phyloP scores from a whole-genome alignment of 2,113 vertebrate genomes.

The Lepisosteus oculatus region DNA sequence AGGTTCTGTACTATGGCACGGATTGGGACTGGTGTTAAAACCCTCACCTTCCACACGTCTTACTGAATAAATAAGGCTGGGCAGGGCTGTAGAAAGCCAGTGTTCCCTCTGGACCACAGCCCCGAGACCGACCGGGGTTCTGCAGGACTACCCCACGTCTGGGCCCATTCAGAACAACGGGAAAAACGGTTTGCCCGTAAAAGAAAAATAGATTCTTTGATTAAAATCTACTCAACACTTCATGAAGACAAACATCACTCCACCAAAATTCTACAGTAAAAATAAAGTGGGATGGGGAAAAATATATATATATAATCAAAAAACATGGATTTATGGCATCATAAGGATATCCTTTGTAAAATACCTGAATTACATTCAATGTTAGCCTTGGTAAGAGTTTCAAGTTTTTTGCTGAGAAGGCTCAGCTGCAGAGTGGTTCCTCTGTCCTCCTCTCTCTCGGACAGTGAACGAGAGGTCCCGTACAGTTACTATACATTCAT shows the following conservation, averaged over 20 bases:
- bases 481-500: constrained; percentile 49
- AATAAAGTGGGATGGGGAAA: constrained; percentile 58
- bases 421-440: constrained; percentile 49
- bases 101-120: too few relatives aligned
- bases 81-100: too few relatives aligned
- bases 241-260: constrained; percentile 71
- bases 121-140: too few relatives aligned
- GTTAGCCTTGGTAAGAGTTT: constrained; percentile 86
- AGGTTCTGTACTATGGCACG: too few relatives aligned
- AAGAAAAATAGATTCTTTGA: constrained; percentile 61
- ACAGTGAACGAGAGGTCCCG: constrained; percentile 66
- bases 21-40: too few relatives aligned
- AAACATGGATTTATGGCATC: constrained; percentile 76
- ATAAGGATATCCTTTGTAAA: constrained; percentile 69
- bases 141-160: too few relatives aligned
- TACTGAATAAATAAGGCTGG: too few relatives aligned
- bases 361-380: constrained; percentile 94
- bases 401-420: constrained; percentile 79
- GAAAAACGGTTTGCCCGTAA: constrained; percentile 65
- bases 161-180: too few relatives aligned
- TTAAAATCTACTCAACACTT: constrained; percentile 57
- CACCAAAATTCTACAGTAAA: constrained; percentile 71
- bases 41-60: too few relatives aligned
- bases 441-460: constrained; percentile 15
- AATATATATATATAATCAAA: constrained; percentile 59